Evolutionary conservation across 2,888 invertebrate genomes (phyloP), one percentile per base, ranked within the genome.

Genomic region (Melitaea athalia): DNA sequence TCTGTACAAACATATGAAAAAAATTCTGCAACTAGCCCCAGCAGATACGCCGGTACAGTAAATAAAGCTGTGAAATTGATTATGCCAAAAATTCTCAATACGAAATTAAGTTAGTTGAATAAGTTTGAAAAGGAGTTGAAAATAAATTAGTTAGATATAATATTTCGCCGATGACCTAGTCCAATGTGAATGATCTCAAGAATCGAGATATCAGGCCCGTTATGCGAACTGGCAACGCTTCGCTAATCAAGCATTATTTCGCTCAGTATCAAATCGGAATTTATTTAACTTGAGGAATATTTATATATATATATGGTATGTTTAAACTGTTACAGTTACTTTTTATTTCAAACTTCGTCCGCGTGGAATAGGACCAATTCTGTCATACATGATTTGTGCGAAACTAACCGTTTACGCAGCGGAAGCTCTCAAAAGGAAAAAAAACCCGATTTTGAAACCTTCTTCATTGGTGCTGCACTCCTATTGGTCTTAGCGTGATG

Each of bases 261-360:
- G 74, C 67, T 71, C 69, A 69, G 69, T 64, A 74, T 76, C 81
- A 78, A 86, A 87, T 87, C 87, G 87, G 87, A 85, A 85, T 81
- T 84, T 78, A 80, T 77, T 79, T 57, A 45, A 43, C 42, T 61
- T 55, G 17, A 64, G 24, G 7, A 24, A 24, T 24, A 15, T 57
- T 57, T 33, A 31, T 31, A 14, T 11, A 2, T 45, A 7, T 12
- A 12, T 45, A 7, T 38, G 38, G 5, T 38, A 38, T 38, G 8
- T 38, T 24, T 24, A 24, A 24, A 24, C 24, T 24, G 24, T 24
- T 24, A 24, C 24, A 24, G 24, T 3, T 24, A 24, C 24, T 24
- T 24, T 24, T 24, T 3, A 24, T 24, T 24, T 24, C 1, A 24
- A 24, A 24, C 24, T n/a, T n/a, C n/a, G n/a, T n/a, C n/a, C n/a